Evolutionary conservation across 2,797 vertebrate species (phyloP).

Genomic region (Gallirallus australis): DNA sequence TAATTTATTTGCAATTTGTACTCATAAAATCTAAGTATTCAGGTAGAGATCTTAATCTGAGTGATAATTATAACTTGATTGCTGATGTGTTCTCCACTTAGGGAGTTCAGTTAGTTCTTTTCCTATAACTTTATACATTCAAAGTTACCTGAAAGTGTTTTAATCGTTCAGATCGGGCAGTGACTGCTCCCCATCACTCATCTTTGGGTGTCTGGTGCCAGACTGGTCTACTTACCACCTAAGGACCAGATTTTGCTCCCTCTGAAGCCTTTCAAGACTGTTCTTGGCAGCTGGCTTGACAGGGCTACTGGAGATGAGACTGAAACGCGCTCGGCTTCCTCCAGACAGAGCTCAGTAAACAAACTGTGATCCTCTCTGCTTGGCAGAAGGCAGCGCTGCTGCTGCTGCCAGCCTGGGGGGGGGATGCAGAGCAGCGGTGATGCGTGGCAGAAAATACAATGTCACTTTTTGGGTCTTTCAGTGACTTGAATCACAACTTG

Average conservation of each 20-base stretch:
- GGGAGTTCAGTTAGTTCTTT: not conserved
- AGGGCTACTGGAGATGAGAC: slow-evolving; percentile 17
- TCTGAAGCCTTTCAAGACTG: not conserved
- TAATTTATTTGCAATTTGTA: slow-evolving; percentile 36
- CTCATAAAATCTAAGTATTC: slow-evolving; percentile 19
- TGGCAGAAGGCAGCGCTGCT: slow-evolving; percentile 20
- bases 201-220: not conserved
- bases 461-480: not conserved
- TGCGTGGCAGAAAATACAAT: not conserved
- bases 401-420: not conserved
- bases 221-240: not conserved
- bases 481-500: not conserved
- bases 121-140: not conserved
- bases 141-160: not conserved
- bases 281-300: slow-evolving; percentile 52
- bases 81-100: not conserved
- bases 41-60: slow-evolving; percentile 22
- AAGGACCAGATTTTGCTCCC: not conserved
- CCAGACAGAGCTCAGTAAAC: slow-evolving; percentile 25
- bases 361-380: slow-evolving; percentile 35
- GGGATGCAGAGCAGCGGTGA: not conserved
- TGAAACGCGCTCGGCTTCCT: not conserved
- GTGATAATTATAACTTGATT: not conserved
- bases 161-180: not conserved
- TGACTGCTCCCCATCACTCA: not conserved